phyloP scores from a whole-genome alignment of 2,113 vertebrate genomes.

The Gnathonemus longibarbis region DNA sequence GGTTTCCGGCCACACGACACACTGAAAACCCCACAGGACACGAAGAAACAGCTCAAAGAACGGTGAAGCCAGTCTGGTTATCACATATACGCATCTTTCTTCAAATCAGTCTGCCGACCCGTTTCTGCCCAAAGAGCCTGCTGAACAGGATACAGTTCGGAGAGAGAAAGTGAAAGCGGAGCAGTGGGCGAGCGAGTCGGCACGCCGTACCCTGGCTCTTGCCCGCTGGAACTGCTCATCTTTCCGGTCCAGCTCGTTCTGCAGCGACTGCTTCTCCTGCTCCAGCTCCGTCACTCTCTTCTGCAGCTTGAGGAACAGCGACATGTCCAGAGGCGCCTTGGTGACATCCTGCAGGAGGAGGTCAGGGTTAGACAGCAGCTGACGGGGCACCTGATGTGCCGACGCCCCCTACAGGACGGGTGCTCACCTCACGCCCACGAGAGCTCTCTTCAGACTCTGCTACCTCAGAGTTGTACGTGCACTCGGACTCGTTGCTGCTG shows the following conservation, averaged over 20 bases:
- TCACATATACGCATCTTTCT: not conserved
- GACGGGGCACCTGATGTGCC: not conserved
- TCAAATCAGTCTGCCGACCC: not conserved
- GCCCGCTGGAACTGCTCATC: constrained; percentile 86
- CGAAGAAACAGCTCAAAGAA: not conserved
- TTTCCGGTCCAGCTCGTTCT: constrained; percentile 86
- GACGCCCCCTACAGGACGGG: not conserved
- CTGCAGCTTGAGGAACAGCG: constrained; percentile 94
- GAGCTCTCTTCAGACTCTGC: constrained; percentile 69
- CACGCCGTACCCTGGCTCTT: constrained; percentile 71
- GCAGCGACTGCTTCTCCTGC: constrained; percentile 88
- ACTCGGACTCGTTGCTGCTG: constrained; percentile 83
- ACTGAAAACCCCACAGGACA: not conserved
- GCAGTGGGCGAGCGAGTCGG: not conserved
- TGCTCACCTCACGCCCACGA: constrained; percentile 65
- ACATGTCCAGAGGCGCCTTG: constrained; percentile 81
- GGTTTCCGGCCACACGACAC: not conserved
- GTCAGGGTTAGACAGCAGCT: not conserved
- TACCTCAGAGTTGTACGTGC: constrained; percentile 72
- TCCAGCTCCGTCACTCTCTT: constrained; percentile 91
- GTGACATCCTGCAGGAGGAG: constrained; percentile 72
- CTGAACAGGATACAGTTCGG: not conserved
- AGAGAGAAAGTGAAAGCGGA: not conserved
- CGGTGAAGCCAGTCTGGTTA: not conserved
- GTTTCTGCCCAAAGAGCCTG: not conserved